Percentiles rank a stretch among this genome's conserved stretches.
Evolutionary conservation across 2,888 invertebrate species (phyloP).

Genomic region (Geophilus truncorum): DNA sequence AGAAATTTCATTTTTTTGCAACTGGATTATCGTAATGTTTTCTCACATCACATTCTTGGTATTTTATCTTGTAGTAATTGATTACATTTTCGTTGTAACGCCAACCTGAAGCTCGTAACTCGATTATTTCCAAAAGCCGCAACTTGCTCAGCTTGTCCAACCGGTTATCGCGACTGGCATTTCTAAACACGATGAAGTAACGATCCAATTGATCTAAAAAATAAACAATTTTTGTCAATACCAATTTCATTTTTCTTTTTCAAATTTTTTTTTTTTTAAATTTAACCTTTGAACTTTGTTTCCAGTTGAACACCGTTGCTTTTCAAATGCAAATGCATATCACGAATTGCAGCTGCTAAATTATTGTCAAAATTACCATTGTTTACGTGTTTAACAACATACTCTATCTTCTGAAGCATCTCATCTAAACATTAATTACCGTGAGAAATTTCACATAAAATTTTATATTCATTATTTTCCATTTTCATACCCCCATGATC

Average conservation of each 20-base stretch:
- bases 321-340: slow-evolving; percentile 74
- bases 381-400: slow-evolving; percentile 69
- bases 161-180: slow-evolving; percentile 81
- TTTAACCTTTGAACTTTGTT: slow-evolving; percentile 64
- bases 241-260: background rate
- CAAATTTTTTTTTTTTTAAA: slow-evolving; percentile 33
- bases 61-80: slow-evolving; percentile 65
- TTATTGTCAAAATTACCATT: slow-evolving; percentile 67
- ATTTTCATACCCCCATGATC: background rate
- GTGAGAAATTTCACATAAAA: too few relatives aligned
- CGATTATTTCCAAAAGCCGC: slow-evolving; percentile 84
- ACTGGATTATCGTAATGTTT: too few relatives aligned
- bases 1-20: background rate
- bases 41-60: slow-evolving; percentile 51
- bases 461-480: too few relatives aligned
- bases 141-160: slow-evolving; percentile 79
- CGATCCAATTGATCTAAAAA: slow-evolving; percentile 66
- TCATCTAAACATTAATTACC: slow-evolving; percentile 57
- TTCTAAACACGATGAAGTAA: slow-evolving; percentile 78
- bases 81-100: slow-evolving; percentile 75
- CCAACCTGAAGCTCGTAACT: slow-evolving; percentile 88
- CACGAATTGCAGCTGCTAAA: slow-evolving; percentile 66
- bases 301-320: slow-evolving; percentile 69
- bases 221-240: background rate
- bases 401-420: slow-evolving; percentile 74